These are phyloP conservation scores for Ceramica pisi DNA, from an alignment of 2,888 invertebrate genomes.

Conservation along the genomic window DNA sequence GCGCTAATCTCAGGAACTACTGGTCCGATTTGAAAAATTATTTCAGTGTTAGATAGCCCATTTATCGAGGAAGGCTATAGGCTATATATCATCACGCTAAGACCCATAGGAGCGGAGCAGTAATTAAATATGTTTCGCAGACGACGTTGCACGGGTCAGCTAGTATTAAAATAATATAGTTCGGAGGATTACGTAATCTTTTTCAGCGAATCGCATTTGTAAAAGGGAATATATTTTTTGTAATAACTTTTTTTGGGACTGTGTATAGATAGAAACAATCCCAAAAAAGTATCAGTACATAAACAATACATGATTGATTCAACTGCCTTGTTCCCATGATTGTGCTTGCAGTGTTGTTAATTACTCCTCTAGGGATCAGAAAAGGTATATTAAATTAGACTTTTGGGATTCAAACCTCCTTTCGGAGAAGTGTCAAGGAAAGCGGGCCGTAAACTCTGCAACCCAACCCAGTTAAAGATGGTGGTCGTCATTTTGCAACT, in stretches of 20 bases:
- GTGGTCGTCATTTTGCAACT: too few relatives aligned
- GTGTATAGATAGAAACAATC: not conserved
- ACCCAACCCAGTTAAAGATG: not conserved
- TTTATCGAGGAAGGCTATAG: too few relatives aligned
- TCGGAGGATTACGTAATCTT: not conserved
- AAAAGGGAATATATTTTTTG: not conserved
- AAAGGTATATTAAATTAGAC: not conserved
- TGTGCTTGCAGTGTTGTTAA: not conserved
- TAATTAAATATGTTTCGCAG: too few relatives aligned
- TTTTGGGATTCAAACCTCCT: not conserved
- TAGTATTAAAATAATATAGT: slow-evolving; percentile 8
- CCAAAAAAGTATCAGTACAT: too few relatives aligned
- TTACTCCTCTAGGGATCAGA: not conserved
- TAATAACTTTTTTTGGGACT: not conserved
- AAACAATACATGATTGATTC: too few relatives aligned
- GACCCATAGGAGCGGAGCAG: too few relatives aligned
- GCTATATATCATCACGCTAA: too few relatives aligned
- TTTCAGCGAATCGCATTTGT: not conserved
- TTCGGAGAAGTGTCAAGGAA: not conserved
- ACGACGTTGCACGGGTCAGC: too few relatives aligned
- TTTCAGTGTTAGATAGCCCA: too few relatives aligned
- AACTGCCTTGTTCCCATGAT: not conserved
- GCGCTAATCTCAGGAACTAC: too few relatives aligned
- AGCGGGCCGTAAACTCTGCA: not conserved
- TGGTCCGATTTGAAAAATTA: too few relatives aligned